Base-by-base conservation (phyloP, 2,888 invertebrate genomes). In the Orthonevra nobilis region DNA sequence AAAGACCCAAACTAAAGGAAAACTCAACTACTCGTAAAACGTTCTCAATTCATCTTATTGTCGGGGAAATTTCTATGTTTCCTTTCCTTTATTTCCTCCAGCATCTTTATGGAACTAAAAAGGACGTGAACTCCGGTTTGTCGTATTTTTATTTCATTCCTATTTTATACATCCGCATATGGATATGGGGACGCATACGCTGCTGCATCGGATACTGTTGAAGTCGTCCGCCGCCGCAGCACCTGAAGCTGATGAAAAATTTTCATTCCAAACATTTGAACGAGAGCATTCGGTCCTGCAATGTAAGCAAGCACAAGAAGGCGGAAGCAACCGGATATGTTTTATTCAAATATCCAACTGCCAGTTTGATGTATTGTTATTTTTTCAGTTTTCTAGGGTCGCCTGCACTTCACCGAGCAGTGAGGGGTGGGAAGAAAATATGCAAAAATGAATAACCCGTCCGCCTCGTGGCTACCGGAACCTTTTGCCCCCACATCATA, bases 261-360 rank as follows among this genome's bases (percentile, higher is more conserved):
- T 79, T 79, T 79, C 79, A 79, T 73, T 61, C 73, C 72, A 66
- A 20, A 26, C 63, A 63, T 56, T 42, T 66, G 54, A 60, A 46
- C 46, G 36, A 26, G 61, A 73, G 36, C 61, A 72, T 54, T 54
- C 61, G 73, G 73, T 60, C 42, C 66, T 73, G 66, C 66, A 73
- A 66, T 75, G 79, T 61, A 72, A 66, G 66, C 72, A 79, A 73
- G 58, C 42, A 70, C 40, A 66, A 32, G 64, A 12, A 66, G 54
- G 48, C 77, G 77, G 66, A 64, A 72, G 72, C 79, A 61, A 79
- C 66, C 79, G 79, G 72, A 73, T 79, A 68, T 79, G 79, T 79
- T 66, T 79, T 79, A 79, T 79, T 79, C 79, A 79, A 79, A 79
- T 79, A 79, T 60, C 72, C 60, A 48, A 61, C 79, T 79, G 61